Conservation (phyloP, 2,888 invertebrate species). For the Mythimna pallens region DNA sequence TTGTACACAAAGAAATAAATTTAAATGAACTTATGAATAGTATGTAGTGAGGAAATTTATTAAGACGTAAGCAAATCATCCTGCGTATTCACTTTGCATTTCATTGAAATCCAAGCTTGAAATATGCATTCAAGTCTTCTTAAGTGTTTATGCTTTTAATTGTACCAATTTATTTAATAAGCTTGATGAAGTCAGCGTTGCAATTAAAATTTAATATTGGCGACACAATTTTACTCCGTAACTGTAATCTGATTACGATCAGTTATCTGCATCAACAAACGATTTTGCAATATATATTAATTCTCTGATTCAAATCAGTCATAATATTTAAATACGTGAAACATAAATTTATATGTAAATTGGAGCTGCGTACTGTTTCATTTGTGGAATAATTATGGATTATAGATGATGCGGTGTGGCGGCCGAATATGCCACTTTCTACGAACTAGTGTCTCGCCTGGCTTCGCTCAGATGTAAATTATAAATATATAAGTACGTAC, state of each 20-base stretch:
- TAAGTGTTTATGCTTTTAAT: background rate
- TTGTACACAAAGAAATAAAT: conserved; percentile 9
- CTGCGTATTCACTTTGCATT: background rate
- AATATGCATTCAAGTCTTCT: background rate
- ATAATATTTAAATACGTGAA: conserved; percentile 48
- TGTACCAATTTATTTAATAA: conserved; percentile 24
- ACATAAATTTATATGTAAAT: conserved; percentile 52
- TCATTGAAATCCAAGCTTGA: conserved; percentile 1
- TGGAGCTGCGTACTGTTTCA: conserved; percentile 28
- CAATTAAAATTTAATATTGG: conserved; percentile 43
- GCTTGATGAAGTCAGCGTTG: conserved; percentile 15
- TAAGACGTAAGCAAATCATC: conserved; percentile 4
- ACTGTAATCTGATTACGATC: conserved; percentile 51
- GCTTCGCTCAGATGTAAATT: too few species aligned
- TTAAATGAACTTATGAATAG: conserved; percentile 26
- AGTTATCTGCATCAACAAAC: conserved; percentile 56
- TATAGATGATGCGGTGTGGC: conserved; percentile 18
- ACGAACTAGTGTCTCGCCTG: too few species aligned
- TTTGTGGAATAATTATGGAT: conserved; percentile 52
- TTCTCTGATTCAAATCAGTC: conserved; percentile 53
- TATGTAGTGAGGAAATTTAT: conserved; percentile 34
- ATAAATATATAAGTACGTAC: too few species aligned
- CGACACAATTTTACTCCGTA: conserved; percentile 30
- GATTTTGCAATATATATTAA: conserved; percentile 29
- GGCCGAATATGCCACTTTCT: background rate